These are phyloP conservation scores for Pithys albifrons DNA, from an alignment of 2,113 vertebrate genomes.

Conservation along the genomic window DNA sequence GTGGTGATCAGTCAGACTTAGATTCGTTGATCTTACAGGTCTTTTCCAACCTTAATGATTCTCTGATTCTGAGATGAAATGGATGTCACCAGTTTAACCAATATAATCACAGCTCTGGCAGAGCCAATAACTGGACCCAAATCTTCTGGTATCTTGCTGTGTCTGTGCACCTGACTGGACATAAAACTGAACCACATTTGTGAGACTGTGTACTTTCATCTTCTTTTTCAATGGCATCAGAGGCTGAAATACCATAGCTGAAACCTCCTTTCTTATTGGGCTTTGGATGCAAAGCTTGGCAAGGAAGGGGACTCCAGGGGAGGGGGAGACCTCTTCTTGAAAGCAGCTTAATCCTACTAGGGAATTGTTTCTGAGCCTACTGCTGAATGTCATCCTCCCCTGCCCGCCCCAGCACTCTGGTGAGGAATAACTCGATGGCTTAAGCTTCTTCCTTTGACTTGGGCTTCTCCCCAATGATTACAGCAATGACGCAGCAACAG, in stretches of 20 bases:
- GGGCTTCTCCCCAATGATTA: background rate
- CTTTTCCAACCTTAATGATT: background rate
- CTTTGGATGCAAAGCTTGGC: background rate
- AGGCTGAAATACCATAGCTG: background rate
- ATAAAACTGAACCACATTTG: background rate
- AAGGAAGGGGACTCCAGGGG: background rate
- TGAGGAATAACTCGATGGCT: background rate
- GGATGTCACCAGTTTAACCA: background rate
- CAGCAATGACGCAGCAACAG: background rate
- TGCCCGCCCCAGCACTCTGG: background rate
- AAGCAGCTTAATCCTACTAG: constrained; percentile 20
- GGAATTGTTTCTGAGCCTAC: background rate
- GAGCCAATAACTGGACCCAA: background rate
- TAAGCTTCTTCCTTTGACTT: background rate
- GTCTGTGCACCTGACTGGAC: background rate
- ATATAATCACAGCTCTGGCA: background rate
- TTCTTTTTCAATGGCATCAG: background rate
- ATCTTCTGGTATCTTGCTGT: background rate
- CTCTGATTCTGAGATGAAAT: background rate
- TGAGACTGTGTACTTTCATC: background rate
- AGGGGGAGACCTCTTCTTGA: background rate
- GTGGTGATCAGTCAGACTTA: background rate
- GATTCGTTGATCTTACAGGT: too few relatives aligned
- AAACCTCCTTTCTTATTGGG: background rate
- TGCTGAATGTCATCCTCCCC: background rate